Percentiles rank a stretch among this genome's conserved stretches.
phyloP scores from a whole-genome alignment of 2,797 vertebrate species.

The Lutjanus campechanus region DNA sequence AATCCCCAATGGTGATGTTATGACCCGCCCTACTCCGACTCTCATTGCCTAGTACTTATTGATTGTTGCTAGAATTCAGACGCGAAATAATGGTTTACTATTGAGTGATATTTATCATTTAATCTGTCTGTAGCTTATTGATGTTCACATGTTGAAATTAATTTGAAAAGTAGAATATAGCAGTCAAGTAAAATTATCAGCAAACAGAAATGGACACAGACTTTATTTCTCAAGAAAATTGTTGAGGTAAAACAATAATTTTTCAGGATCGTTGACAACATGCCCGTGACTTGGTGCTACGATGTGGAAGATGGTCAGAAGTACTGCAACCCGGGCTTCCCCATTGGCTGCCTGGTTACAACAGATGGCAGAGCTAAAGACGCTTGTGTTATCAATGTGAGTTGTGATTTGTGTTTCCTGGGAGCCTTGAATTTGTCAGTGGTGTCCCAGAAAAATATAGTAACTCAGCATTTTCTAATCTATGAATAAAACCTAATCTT shows the following conservation, averaged over 20 bases:
- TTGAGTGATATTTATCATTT: no score
- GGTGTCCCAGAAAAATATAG: neutral
- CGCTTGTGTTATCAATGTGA: slow-evolving; percentile 92
- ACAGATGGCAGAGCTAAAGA: slow-evolving; percentile 87
- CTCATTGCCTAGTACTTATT: neutral
- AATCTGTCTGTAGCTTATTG: no score
- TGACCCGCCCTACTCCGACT: no score
- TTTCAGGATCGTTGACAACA: slow-evolving; percentile 94
- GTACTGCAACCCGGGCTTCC: slow-evolving; percentile 94
- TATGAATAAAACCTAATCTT: neutral
- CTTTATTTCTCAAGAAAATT: neutral
- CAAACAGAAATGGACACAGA: neutral
- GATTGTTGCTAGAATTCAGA: neutral
- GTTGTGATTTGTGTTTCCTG: slow-evolving; percentile 57
- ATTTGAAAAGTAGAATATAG: neutral
- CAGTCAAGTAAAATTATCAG: neutral
- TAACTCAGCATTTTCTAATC: neutral
- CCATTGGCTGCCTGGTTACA: slow-evolving; percentile 91
- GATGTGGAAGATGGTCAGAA: slow-evolving; percentile 90
- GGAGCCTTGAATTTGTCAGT: neutral
- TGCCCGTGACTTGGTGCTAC: slow-evolving; percentile 95
- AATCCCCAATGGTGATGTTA: no score
- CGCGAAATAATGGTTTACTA: no score
- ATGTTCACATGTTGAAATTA: no score
- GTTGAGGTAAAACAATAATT: slow-evolving; percentile 3